A percentile compares a stretch with the other conserved stretches of the same genome.
Evolutionary conservation across 2,113 vertebrate species (phyloP).

Genomic region (Ameiurus melas): DNA sequence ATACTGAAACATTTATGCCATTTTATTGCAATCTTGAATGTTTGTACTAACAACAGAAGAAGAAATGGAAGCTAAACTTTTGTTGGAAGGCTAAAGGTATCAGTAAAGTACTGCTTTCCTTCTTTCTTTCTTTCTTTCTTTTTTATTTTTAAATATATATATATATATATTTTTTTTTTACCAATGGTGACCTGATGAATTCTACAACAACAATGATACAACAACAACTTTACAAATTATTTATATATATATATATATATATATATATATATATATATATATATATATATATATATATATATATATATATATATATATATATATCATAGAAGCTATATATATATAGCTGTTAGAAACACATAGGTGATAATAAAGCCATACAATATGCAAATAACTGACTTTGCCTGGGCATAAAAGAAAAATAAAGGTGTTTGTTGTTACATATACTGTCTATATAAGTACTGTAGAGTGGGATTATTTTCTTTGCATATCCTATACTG

Average conservation of each 20-base stretch:
- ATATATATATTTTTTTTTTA: background rate
- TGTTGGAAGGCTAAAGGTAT: background rate
- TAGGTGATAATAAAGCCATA: background rate
- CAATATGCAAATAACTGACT: background rate
- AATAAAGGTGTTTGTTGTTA: background rate
- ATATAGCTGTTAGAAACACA: background rate
- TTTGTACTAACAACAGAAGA: constrained; percentile 54
- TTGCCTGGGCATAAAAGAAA: background rate
- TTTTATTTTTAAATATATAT: too few species aligned
- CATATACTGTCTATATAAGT: background rate
- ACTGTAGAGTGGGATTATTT: background rate
- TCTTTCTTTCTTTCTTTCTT: too few species aligned
- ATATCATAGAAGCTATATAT: too few species aligned
- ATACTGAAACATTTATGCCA: constrained; percentile 71
- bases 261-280: too few species aligned
- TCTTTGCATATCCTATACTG: background rate
- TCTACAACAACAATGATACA: background rate
- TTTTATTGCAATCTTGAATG: constrained; percentile 69
- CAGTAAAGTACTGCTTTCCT: background rate
- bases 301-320: too few species aligned
- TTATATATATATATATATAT: too few species aligned
- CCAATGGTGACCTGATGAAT: background rate
- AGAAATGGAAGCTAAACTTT: constrained; percentile 21
- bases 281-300: too few species aligned
- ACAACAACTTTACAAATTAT: too few species aligned